Conservation (phyloP, 2,113 vertebrate species). For the Corvus hawaiiensis region DNA sequence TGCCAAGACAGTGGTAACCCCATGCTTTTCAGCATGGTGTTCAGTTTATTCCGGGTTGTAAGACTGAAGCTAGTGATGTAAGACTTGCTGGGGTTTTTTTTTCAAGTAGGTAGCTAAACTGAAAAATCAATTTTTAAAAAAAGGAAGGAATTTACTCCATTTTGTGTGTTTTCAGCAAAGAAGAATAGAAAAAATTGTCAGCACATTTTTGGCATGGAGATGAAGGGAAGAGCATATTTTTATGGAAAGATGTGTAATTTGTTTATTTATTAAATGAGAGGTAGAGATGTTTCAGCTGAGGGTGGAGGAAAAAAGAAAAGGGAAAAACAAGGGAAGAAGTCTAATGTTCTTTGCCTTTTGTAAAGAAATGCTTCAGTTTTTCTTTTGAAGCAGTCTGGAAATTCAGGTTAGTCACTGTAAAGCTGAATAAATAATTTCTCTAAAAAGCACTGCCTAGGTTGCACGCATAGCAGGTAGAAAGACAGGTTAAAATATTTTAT, state of each 20-base stretch:
- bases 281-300: background rate
- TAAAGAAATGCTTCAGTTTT: background rate
- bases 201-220: background rate
- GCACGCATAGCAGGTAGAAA: background rate
- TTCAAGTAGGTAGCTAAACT: background rate
- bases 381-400: constrained; percentile 33
- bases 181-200: background rate
- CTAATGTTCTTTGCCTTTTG: background rate
- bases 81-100: background rate
- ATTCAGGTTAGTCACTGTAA: constrained; percentile 48
- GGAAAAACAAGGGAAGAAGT: background rate
- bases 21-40: background rate
- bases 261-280: constrained; percentile 19
- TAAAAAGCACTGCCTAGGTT: background rate
- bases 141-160: background rate
- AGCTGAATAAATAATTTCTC: constrained; percentile 42
- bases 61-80: background rate
- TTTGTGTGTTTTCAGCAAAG: background rate
- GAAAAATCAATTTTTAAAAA: background rate
- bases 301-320: background rate
- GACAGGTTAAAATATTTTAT: background rate
- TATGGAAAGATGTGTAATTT: background rate
- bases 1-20: background rate
- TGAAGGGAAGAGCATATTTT: background rate
- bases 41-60: background rate